phyloP scores from a whole-genome alignment of 2,113 vertebrate genomes.

The Gnathonemus longibarbis region DNA sequence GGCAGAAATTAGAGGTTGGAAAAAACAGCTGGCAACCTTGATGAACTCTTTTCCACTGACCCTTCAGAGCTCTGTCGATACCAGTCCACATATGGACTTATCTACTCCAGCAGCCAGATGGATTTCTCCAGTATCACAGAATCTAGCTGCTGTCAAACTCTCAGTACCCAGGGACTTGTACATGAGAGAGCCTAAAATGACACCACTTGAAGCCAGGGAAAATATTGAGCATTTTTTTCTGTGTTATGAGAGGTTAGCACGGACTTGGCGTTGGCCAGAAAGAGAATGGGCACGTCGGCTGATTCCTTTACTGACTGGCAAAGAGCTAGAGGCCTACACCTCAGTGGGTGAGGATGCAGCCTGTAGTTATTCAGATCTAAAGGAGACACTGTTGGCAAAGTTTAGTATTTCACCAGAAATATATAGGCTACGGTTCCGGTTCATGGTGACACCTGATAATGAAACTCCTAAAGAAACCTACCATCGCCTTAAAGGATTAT shows the following conservation, averaged over 20 bases:
- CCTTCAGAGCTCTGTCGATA: background rate
- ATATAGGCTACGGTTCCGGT: background rate
- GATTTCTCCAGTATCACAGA: background rate
- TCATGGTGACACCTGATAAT: background rate
- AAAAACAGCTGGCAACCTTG: background rate
- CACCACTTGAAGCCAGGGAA: background rate
- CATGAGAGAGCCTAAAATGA: background rate
- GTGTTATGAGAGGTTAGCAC: conserved; percentile 3
- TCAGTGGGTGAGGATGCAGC: background rate
- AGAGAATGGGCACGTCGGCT: conserved; percentile 7
- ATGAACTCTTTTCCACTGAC: background rate
- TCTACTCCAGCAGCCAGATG: background rate
- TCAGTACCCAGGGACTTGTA: background rate
- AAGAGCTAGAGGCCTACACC: conserved; percentile 15
- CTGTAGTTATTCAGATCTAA: background rate
- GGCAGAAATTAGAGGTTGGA: background rate
- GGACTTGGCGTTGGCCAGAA: conserved; percentile 9
- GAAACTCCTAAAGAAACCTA: conserved; percentile 7
- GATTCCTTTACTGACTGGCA: conserved; percentile 1
- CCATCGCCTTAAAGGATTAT: background rate
- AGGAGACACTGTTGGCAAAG: conserved; percentile 1
- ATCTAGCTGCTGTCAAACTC: background rate
- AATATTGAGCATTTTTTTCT: conserved; percentile 19
- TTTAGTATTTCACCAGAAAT: conserved; percentile 10
- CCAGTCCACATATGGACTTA: background rate